These are phyloP conservation scores for Platycheirus rosarum DNA, from an alignment of 2,888 invertebrate genomes.

Conservation along the genomic window DNA sequence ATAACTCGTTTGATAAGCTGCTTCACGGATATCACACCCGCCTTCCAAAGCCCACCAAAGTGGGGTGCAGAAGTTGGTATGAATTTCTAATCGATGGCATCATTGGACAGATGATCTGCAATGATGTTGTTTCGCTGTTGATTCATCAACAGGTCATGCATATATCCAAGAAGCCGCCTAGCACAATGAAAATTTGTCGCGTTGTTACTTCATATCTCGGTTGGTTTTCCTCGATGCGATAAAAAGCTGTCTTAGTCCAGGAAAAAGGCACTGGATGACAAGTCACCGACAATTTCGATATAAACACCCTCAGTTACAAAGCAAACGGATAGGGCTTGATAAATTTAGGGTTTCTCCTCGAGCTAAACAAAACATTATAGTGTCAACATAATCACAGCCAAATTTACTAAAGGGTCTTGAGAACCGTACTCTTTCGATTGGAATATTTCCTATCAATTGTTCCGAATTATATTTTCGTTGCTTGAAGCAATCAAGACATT, in stretches of 20 bases:
- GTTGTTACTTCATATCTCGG: too few species aligned
- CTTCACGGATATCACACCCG: constrained; percentile 33
- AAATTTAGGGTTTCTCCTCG: constrained; percentile 35
- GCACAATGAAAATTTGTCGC: constrained; percentile 41
- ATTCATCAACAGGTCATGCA: constrained; percentile 22
- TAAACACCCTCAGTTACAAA: constrained; percentile 42
- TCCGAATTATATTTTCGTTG: too few species aligned
- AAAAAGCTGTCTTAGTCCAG: too few species aligned
- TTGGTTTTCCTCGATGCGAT: too few species aligned
- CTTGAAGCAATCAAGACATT: too few species aligned
- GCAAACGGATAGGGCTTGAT: constrained; percentile 37
- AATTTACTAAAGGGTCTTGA: constrained; percentile 43
- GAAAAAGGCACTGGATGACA: too few species aligned
- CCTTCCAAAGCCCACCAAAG: constrained; percentile 47
- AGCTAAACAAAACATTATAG: constrained; percentile 9
- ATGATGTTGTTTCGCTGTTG: constrained; percentile 23
- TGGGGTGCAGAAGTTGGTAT: constrained; percentile 42
- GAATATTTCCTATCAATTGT: constrained; percentile 46
- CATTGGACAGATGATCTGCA: constrained; percentile 23
- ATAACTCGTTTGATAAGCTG: constrained; percentile 24
- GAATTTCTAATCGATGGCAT: constrained; percentile 42
- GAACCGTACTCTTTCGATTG: constrained; percentile 30
- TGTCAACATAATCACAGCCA: constrained; percentile 29
- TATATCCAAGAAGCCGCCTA: constrained; percentile 26
- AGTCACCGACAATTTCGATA: too few species aligned